Conservation (phyloP, 2,797 vertebrate genomes). For the Amniataba percoides region DNA sequence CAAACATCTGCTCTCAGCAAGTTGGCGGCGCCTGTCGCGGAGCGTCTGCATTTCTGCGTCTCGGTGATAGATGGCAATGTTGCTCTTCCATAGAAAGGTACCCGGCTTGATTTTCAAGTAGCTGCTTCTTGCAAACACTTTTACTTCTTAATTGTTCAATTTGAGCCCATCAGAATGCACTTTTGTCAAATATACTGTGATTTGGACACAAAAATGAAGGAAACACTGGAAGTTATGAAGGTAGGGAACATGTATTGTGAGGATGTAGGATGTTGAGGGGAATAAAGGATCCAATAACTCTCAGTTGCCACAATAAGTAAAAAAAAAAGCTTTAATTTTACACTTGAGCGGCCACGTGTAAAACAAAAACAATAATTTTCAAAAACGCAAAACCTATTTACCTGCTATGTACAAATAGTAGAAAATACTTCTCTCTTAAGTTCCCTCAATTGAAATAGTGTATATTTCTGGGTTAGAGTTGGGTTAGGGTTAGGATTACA, state of each 20-base stretch:
- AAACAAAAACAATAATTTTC: not conserved
- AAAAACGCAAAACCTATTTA: not conserved
- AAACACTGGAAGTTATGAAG: conserved; percentile 42
- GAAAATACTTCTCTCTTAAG: not conserved
- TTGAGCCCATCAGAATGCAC: conserved; percentile 47
- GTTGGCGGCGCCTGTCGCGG: not conserved
- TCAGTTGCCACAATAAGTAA: conserved; percentile 10
- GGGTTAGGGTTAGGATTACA: not conserved
- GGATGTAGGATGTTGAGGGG: conserved; percentile 12
- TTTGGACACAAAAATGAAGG: conserved; percentile 53
- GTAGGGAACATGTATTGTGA: conserved; percentile 27
- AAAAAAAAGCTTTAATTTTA: conserved; percentile 39
- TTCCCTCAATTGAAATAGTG: not conserved
- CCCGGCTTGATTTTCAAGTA: conserved; percentile 23
- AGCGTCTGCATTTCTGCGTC: conserved; percentile 59
- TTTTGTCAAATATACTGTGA: conserved; percentile 43
- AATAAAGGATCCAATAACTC: conserved; percentile 16
- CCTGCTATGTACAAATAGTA: not conserved
- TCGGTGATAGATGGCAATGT: conserved; percentile 93
- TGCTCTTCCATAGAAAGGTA: conserved; percentile 84
- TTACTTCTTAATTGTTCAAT: conserved; percentile 66
- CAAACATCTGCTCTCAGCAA: not conserved
- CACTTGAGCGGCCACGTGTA: conserved; percentile 14
- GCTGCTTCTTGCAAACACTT: conserved; percentile 44
- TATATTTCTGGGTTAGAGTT: not conserved